Evolutionary conservation across 2,888 invertebrate species (phyloP), one percentile per base, ranked within the genome.

Genomic region (Cosmia pyralina): DNA sequence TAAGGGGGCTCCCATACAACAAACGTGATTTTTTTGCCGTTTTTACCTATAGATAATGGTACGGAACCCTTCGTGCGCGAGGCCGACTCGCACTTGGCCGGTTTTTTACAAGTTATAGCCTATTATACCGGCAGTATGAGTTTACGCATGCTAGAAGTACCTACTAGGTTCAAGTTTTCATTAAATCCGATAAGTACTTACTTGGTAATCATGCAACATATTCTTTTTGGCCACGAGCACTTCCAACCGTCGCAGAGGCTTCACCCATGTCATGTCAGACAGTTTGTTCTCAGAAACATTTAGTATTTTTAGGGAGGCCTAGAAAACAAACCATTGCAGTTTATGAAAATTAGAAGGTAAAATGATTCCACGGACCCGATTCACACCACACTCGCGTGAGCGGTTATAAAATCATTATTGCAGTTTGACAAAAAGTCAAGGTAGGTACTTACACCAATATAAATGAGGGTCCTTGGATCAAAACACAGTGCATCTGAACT

Each of bases 251-350:
- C 95, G 92, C 59, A 97, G 91, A 13, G 96, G 94, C 68, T 93
- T 94, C 17, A 97, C 93, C 89, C 96, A 96, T 17, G 93, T 91
- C 76, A 98, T 90, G 2, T 97, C 96, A 6, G 91, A 89, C 46
- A 98, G 92, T 90, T 96, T 97, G 85, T 97, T 97, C 71, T 97
- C 96, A 0, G 97, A 97, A 50, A 98, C 96, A 85, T 98, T 97
- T 28, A 98, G 87, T 72, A 97, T 90, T 87, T 95, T 93, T 11
- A 98, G 91, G 6, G 96, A 94, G 2, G 93, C 92, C 97, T 97
- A 88, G 46, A 95, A 94, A 79, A 75, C 8, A 52, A 11, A n/a
- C n/a, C 11, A 69, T 22, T 34, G 34, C 64, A n/a, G 5, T 50
- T 15, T 34, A 64, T 15, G 19, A 19, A 15, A 41, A 66, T 28